Evolutionary conservation across 2,113 vertebrate genomes (phyloP).

Genomic region (Platysteira castanea): DNA sequence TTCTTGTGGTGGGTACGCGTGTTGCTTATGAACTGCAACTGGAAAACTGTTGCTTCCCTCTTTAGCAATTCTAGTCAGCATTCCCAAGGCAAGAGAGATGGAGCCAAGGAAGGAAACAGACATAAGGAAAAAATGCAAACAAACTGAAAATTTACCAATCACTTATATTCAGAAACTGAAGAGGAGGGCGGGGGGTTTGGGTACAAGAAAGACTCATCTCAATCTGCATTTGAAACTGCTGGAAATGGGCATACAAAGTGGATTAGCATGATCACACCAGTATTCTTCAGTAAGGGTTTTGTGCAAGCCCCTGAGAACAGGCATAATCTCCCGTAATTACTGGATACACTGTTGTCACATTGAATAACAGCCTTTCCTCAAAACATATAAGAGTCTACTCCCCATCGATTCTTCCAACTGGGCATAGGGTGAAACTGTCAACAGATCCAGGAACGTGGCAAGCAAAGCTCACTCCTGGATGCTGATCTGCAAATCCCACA

Average conservation of each 20-base stretch:
- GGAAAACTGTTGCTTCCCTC: constrained; percentile 26
- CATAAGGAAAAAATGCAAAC: constrained; percentile 47
- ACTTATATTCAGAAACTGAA: not conserved
- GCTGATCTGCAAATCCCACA: not conserved
- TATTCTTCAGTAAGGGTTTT: not conserved
- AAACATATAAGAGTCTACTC: not conserved
- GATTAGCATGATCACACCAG: not conserved
- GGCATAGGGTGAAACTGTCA: not conserved
- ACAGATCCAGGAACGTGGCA: not conserved
- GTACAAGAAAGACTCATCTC: not conserved
- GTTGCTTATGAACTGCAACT: constrained; percentile 11
- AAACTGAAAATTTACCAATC: constrained; percentile 46
- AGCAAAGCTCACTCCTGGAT: not conserved
- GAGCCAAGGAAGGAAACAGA: constrained; percentile 40
- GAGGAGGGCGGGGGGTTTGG: rapidly evolving
- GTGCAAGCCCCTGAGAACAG: not conserved
- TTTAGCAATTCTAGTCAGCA: constrained; percentile 27
- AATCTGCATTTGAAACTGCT: constrained; percentile 26
- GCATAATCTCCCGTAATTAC: not conserved
- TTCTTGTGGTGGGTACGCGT: not conserved
- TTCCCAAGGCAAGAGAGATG: not conserved
- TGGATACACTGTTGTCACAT: not conserved
- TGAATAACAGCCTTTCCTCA: not conserved
- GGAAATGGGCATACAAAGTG: not conserved
- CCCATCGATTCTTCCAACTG: not conserved